These are phyloP conservation scores for Lycophotia porphyrea DNA, from an alignment of 2,888 invertebrate genomes.

Conservation along the genomic window DNA sequence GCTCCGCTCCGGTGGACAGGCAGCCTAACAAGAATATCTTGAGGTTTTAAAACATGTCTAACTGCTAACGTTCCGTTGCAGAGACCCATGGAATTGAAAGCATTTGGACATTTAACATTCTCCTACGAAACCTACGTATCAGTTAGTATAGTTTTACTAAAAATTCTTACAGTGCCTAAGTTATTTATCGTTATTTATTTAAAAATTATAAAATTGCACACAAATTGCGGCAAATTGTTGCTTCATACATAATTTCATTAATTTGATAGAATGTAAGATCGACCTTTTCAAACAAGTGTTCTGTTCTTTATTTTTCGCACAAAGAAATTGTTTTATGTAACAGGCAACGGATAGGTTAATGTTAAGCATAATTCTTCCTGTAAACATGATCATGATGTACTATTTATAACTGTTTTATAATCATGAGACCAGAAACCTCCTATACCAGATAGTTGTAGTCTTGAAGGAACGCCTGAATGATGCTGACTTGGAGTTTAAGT, in stretches of 20 bases:
- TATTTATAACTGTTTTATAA: constrained; percentile 46
- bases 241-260: not conserved
- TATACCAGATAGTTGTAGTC: constrained; percentile 52
- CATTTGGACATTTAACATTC: constrained; percentile 41
- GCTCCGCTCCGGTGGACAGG: too few relatives aligned
- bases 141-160: constrained; percentile 12
- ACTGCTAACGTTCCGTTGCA: constrained; percentile 18
- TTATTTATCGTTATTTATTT: constrained; percentile 5
- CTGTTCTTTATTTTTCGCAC: not conserved
- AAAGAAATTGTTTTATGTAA: not conserved
- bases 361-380: constrained; percentile 18
- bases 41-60: not conserved
- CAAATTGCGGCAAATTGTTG: too few relatives aligned
- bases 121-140: constrained; percentile 53
- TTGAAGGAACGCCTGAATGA: constrained; percentile 59
- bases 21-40: too few relatives aligned
- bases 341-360: constrained; percentile 17
- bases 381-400: constrained; percentile 22
- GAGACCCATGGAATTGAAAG: constrained; percentile 46
- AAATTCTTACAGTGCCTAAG: not conserved
- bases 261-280: not conserved
- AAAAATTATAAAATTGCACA: too few relatives aligned
- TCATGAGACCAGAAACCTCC: constrained; percentile 42
- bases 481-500: constrained; percentile 24
- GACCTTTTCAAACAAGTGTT: constrained; percentile 1